Evolutionary conservation across 2,113 vertebrate genomes (phyloP).

Genomic region (Anas platyrhynchos): DNA sequence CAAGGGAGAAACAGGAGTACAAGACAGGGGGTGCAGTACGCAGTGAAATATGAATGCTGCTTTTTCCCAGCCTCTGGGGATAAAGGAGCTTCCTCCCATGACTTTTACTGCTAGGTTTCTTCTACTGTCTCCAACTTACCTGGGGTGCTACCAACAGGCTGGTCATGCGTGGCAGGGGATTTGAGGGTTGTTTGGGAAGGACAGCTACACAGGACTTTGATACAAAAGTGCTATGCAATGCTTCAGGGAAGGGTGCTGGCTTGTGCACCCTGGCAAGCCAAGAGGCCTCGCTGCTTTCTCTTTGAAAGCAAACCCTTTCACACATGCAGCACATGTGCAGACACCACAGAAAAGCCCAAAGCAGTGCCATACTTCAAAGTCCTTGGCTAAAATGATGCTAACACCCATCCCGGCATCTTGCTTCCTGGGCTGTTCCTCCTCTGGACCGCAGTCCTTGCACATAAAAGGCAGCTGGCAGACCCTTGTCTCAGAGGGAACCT

Average conservation of each 20-base stretch:
- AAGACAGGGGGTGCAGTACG: neutral
- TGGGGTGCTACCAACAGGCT: too few relatives aligned
- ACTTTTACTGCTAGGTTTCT: neutral
- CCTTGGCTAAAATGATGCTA: neutral
- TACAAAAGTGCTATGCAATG: neutral
- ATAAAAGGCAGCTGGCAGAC: neutral
- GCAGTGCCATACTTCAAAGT: neutral
- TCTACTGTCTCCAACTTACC: fast-evolving
- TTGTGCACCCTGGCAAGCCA: neutral
- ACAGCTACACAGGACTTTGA: neutral
- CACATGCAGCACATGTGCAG: neutral
- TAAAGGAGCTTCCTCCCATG: neutral
- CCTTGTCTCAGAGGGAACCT: neutral
- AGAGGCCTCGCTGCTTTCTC: neutral
- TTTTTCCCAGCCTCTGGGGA: neutral
- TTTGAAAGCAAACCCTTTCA: neutral
- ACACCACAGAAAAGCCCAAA: neutral
- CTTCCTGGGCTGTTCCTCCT: neutral
- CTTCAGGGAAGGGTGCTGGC: neutral
- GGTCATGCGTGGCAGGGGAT: neutral
- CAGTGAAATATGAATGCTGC: neutral
- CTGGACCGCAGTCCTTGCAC: neutral
- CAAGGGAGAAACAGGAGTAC: neutral
- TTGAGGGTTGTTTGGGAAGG: neutral
- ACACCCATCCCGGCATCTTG: neutral